Conservation (phyloP, 1,140 invertebrate genomes). For the Lepeophtheirus salmonis region DNA sequence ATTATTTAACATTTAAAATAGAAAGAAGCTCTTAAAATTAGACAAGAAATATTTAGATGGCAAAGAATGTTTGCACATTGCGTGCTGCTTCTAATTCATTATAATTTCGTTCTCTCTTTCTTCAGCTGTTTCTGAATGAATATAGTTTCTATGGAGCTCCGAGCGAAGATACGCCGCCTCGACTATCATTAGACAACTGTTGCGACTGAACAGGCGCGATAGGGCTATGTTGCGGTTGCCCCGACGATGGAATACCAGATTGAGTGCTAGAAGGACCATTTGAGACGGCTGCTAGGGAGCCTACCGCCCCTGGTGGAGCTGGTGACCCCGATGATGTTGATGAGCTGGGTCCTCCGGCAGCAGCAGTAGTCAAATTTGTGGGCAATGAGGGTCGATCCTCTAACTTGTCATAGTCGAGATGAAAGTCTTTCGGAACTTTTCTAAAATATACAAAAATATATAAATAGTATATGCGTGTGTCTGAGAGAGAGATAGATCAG, state of each 20-base stretch:
- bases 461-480: background rate
- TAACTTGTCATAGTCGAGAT: slow-evolving; percentile 90
- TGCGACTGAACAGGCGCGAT: too few species aligned
- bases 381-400: slow-evolving; percentile 50
- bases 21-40: background rate
- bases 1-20: background rate
- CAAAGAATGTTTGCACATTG: background rate
- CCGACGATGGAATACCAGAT: background rate
- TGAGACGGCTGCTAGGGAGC: background rate
- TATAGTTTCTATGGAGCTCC: background rate
- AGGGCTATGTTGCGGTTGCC: background rate
- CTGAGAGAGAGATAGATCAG: slow-evolving; percentile 28
- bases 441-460: slow-evolving; percentile 20
- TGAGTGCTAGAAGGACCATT: background rate
- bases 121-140: background rate
- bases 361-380: slow-evolving; percentile 10
- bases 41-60: background rate
- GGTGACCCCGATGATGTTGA: background rate
- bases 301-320: background rate
- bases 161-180: background rate
- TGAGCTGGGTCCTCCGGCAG: background rate
- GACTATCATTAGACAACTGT: background rate
- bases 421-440: slow-evolving; percentile 68
- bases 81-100: background rate
- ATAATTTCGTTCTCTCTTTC: background rate